A percentile compares a stretch with the other conserved stretches of the same genome.
Conservation (phyloP, 2,797 vertebrate genomes). For the Enteromius fasciolatus region DNA sequence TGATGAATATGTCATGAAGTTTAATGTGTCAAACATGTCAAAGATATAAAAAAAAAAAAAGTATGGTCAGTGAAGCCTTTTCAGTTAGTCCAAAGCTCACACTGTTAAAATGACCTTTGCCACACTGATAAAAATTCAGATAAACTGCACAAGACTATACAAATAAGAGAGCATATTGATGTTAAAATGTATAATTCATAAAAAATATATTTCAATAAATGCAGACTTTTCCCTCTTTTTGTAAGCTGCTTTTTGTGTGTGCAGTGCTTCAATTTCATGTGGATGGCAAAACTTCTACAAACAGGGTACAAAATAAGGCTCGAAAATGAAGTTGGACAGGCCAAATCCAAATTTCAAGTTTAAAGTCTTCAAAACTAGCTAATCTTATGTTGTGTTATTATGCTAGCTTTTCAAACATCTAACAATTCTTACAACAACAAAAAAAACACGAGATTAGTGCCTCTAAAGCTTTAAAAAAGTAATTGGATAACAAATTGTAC, state of each 20-base stretch:
- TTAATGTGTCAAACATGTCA: conserved; percentile 41
- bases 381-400: background rate
- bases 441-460: background rate
- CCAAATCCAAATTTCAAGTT: background rate
- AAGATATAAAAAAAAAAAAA: background rate
- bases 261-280: conserved; percentile 10
- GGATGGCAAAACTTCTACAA: background rate
- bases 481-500: background rate
- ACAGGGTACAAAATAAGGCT: conserved; percentile 8
- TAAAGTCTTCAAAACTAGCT: background rate
- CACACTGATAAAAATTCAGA: conserved; percentile 38
- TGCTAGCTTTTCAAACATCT: background rate
- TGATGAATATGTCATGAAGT: background rate
- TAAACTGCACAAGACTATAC: conserved; percentile 43
- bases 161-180: conserved; percentile 29
- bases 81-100: conserved; percentile 12
- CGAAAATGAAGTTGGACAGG: background rate
- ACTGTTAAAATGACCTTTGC: conserved; percentile 35
- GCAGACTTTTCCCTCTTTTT: conserved; percentile 16
- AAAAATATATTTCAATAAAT: conserved; percentile 37
- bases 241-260: conserved; percentile 7
- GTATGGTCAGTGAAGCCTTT: conserved; percentile 17
- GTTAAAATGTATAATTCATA: conserved; percentile 51
- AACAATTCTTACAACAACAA: background rate
- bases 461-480: background rate